Evolutionary conservation across 2,113 vertebrate genomes (phyloP), one percentile per base, ranked within the genome.

Genomic region (Gyps fulvus): DNA sequence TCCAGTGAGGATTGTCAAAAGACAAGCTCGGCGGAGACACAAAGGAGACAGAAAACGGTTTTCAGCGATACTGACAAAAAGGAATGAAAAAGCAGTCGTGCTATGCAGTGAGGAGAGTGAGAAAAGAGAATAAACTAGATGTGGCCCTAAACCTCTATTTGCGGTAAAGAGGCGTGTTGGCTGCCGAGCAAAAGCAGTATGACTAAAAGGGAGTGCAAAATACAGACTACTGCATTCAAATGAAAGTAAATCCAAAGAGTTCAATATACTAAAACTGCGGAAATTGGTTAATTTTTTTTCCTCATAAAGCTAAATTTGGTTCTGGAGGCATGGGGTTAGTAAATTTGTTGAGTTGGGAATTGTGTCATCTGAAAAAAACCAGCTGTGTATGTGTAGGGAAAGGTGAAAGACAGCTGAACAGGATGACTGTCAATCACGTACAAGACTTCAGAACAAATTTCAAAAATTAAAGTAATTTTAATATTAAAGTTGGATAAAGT

Each of bases 1-100:
- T 7, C n/a, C 27, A 2, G 43, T 19, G 52, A 2, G n/a, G 14
- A 7, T 0, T 22, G 69, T 16, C 90, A 0, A 21, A 32, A 50
- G 40, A 7, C 21, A 5, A 49, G 45, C 74, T 54, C 27, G 7
- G 57, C 45, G 6, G 25, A 16, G 78, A 6, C 62, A 13, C 62
- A 19, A 16, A 45, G n/a, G 54, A 16, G 71, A 14, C 21, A 8
- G 62, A 32, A 78, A 73, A 62, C 31, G 73, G 42, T 31, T 58
- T 62, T 45, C 77, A 8, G 83, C 4, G 8, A 1, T n/a, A 0
- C 13, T 13, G 32, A 31, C 15, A 11, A 26, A 67, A 82, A 40
- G 18, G 40, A 43, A 4, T 8, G 36, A 1, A 5, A 77, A 18
- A 38, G 58, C 21, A 7, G 40, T 17, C 5, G 3, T 0, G 12